Conservation (phyloP, 2,888 invertebrate genomes). For the Bombylius major region DNA sequence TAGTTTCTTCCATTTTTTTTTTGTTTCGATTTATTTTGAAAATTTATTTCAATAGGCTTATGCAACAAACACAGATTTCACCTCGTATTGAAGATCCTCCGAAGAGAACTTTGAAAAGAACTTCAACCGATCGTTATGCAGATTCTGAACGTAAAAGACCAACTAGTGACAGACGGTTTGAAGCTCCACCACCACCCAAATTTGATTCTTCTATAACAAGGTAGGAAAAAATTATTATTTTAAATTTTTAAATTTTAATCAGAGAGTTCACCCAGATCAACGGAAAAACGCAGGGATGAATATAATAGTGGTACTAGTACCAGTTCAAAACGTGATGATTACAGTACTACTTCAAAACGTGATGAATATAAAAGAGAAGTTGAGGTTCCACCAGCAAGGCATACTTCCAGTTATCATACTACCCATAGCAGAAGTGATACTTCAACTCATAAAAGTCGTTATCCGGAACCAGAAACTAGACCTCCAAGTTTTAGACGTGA, state of each 20-base stretch:
- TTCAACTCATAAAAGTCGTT: conserved; percentile 10
- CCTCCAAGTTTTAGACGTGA: conserved; percentile 11
- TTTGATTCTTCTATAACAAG: conserved; percentile 34
- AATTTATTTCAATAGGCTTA: conserved; percentile 23
- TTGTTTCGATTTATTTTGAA: too few species aligned
- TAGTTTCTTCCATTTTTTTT: too few species aligned
- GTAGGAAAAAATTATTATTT: conserved; percentile 14
- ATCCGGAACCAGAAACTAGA: conserved; percentile 10
- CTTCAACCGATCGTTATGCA: conserved; percentile 32
- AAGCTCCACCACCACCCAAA: conserved; percentile 37
- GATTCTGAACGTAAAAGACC: conserved; percentile 31
- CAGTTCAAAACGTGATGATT: conserved; percentile 28
- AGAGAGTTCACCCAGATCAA: background rate
- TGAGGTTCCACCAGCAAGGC: conserved; percentile 26
- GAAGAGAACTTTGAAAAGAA: conserved; percentile 31
- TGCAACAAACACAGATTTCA: conserved; percentile 19
- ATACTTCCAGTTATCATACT: conserved; percentile 23
- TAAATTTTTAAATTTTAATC: background rate
- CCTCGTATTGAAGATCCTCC: conserved; percentile 31
- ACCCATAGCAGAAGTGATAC: conserved; percentile 15
- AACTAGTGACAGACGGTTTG: conserved; percentile 24
- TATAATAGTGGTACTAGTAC: conserved; percentile 1
- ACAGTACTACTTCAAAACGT: conserved; percentile 19
- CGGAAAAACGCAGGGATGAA: conserved; percentile 22
- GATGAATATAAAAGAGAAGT: conserved; percentile 30